A percentile compares a stretch with the other conserved stretches of the same genome.
phyloP scores from a whole-genome alignment of 2,797 vertebrate species.

The Petrocephalus sullivani region DNA sequence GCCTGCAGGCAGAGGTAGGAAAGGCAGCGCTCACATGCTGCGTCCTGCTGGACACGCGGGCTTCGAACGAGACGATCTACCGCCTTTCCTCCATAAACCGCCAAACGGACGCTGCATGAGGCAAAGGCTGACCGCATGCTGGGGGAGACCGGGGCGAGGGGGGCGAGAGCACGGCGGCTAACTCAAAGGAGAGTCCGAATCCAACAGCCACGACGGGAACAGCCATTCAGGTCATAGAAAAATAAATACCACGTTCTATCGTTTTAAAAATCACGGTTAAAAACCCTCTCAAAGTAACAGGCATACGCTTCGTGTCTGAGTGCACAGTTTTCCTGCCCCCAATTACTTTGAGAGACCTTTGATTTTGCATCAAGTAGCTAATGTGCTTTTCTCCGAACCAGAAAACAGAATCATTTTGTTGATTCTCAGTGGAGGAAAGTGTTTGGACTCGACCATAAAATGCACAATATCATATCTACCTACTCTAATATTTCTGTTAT shows the following conservation, averaged over 20 bases:
- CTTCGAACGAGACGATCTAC: conserved; percentile 43
- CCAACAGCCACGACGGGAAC: conserved; percentile 44
- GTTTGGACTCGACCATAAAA: conserved; percentile 13
- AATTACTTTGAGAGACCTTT: conserved; percentile 10
- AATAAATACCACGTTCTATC: conserved; percentile 12
- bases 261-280: conserved; percentile 18
- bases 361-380: conserved; percentile 8
- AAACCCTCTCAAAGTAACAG: conserved; percentile 14
- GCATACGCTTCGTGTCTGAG: neutral
- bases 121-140: conserved; percentile 38
- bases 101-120: neutral
- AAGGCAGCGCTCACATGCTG: conserved; percentile 51
- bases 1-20: conserved; percentile 72
- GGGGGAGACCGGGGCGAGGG: conserved; percentile 36
- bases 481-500: conserved; percentile 15
- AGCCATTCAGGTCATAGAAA: conserved; percentile 28
- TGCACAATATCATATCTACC: neutral
- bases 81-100: neutral
- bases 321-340: neutral
- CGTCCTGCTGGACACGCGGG: conserved; percentile 49
- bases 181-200: conserved; percentile 46
- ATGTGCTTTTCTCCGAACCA: conserved; percentile 19
- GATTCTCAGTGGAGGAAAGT: conserved; percentile 18
- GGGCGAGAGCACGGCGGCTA: conserved; percentile 11
- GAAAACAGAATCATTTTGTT: conserved; percentile 14